Base-by-base conservation (phyloP, 2,888 invertebrate species). In the Dioctria linearis region DNA sequence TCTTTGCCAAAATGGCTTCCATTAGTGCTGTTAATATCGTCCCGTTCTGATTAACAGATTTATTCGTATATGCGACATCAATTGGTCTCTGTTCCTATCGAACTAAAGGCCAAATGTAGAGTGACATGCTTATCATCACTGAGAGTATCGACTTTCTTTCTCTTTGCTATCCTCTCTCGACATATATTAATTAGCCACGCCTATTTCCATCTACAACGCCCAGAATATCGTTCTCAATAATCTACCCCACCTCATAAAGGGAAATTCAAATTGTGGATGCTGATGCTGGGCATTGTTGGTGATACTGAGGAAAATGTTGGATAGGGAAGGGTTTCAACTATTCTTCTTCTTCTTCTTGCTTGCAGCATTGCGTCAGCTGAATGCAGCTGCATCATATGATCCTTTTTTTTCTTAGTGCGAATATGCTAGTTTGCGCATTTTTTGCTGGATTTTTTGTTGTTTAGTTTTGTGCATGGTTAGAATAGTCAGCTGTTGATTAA, bases 1-100 rank as follows among this genome's bases (percentile, higher is more conserved):
- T 11, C 25, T 80, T 73, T 54, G 71, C 37, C 61, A 71, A 49
- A 87, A 86, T 86, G 76, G 76, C 76, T 63, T 76, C 76, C 76
- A 37, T 3, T 3, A 49, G 1, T 13, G 5, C 42, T n/a, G 11
- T 42, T 75, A 8, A 3, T 59, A 13, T 43, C 42, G 39, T 75
- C 57, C 40, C 8, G 25, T 37, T 76, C 25, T 11, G 57, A 49
- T 11, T 13, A 37, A 11, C 43, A 4, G 3, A 2, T 11, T 11
- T 37, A 4, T 11, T 59, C 3, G 42, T 37, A 54, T 4, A 25
- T 3, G n/a, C 5, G 3, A 5, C 9, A 59, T 69, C 51, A 39
- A 49, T 67, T n/a, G 4, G 46, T 67, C 67, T 67, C 67, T 46
- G 42, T 9, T 49, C 46, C 8, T 0, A 25, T 46, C 46, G 8